Base-by-base conservation (phyloP, 2,113 vertebrate genomes). In the Piliocolobus tephrosceles region DNA sequence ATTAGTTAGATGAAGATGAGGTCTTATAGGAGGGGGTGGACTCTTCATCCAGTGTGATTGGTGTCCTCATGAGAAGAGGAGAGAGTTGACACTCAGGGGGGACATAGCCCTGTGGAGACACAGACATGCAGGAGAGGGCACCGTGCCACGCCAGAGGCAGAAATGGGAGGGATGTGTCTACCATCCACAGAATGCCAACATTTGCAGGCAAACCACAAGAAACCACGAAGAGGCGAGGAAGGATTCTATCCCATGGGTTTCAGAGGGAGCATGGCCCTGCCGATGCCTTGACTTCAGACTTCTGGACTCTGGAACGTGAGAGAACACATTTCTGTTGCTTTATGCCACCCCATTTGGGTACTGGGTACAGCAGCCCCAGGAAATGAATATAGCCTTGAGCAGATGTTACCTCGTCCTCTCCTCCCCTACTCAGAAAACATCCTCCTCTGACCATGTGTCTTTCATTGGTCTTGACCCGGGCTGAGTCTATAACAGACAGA, bases 261-360 rank as follows among this genome's bases (percentile, higher is more conserved):
- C 80, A 70, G 66, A 64, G 58, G 81, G 58, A 32, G 61, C 13
- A 0, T 1, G 11, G 61, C 23, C 40, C 18, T 1, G 38, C 87
- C 1, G 3, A 38, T 47, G 3, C 11, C 30, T 2, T 23, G 78
- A 18, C 32, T 5, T 5, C 2, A 64, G 40, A 23, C 43, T 35
- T 25, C n/a, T 16, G 27, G 43, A 9, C 22, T n/a, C 78, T 6
- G 9, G 32, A 2, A 32, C 2, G 0, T 1, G 79, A 72, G 18
- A 45, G 61, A 35, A 17, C 20, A 43, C 16, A 3, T 2, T 40
- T 3, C 80, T 20, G 32, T 25, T 23, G 32, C 80, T 84, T 16
- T 9, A 32, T 23, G 90, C 45, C 35, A 7, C 58, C 3, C 0
- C 0, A 10, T 23, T 0, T 14, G 45, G 23, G 12, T 18, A 35